Conservation (phyloP, 2,797 vertebrate genomes). For the Agapornis canus region DNA sequence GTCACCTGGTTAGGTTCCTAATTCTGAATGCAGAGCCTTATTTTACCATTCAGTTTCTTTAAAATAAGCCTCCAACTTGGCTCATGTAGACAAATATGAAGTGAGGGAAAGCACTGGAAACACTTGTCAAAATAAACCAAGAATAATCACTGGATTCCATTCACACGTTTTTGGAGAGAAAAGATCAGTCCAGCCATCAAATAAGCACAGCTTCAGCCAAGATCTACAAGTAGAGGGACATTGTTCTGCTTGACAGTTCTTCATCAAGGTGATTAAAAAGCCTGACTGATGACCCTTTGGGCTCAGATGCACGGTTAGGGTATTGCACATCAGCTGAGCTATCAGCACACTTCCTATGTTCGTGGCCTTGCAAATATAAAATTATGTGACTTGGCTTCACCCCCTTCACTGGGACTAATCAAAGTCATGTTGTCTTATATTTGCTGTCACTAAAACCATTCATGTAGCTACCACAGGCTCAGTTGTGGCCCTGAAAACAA, state of each 20-base stretch:
- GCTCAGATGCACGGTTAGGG: background rate
- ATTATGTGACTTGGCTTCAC: slow-evolving; percentile 7
- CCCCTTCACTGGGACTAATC: slow-evolving; percentile 7
- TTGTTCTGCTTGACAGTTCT: slow-evolving; percentile 44
- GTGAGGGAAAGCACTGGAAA: slow-evolving; percentile 39
- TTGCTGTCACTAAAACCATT: slow-evolving; percentile 9
- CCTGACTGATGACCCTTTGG: slow-evolving; percentile 37
- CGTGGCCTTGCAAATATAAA: background rate
- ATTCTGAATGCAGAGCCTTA: slow-evolving; percentile 32
- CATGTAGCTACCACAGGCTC: background rate
- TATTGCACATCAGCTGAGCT: background rate
- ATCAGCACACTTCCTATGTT: background rate
- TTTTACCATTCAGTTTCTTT: slow-evolving; percentile 51
- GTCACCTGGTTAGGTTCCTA: slow-evolving; percentile 16
- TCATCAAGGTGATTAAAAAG: slow-evolving; percentile 51
- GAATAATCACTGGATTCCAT: slow-evolving; percentile 48
- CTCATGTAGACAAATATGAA: slow-evolving; percentile 40
- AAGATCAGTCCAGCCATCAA: slow-evolving; percentile 15
- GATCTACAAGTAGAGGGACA: slow-evolving; percentile 46
- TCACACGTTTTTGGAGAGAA: slow-evolving; percentile 49
- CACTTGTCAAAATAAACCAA: slow-evolving; percentile 65
- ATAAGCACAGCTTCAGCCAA: slow-evolving; percentile 43
- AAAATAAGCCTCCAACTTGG: slow-evolving; percentile 50
- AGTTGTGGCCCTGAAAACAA: background rate
- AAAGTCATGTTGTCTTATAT: slow-evolving; percentile 9